Percentiles rank a stretch among this genome's conserved stretches.
These are phyloP conservation scores for Ctenopoma kingsleyae DNA, from an alignment of 2,797 vertebrate species.

Conservation along the genomic window DNA sequence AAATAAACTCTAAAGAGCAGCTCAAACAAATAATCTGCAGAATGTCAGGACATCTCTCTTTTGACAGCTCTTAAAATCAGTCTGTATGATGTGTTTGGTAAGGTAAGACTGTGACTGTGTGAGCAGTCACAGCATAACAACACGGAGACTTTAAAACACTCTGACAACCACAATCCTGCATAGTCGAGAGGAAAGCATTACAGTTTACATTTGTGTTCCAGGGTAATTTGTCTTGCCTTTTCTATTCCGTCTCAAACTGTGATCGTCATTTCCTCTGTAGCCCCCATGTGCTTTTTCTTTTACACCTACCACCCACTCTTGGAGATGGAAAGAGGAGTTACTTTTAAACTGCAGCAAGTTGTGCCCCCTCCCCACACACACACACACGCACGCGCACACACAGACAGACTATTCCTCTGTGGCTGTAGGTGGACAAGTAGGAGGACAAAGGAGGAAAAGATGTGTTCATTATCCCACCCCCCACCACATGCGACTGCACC, in stretches of 20 bases:
- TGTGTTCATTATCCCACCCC: slow-evolving; percentile 48
- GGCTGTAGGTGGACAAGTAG: slow-evolving; percentile 68
- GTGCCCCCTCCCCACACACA: slow-evolving; percentile 1
- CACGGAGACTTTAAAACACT: slow-evolving; percentile 34
- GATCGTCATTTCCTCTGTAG: slow-evolving; percentile 51
- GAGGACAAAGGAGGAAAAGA: slow-evolving; percentile 56
- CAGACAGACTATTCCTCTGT: slow-evolving; percentile 22
- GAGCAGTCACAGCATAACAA: background rate
- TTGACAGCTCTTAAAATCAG: too few species aligned
- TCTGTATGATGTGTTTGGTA: background rate
- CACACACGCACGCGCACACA: slow-evolving; percentile 10
- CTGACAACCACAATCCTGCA: slow-evolving; percentile 41
- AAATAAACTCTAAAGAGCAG: too few species aligned
- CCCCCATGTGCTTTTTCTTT: slow-evolving; percentile 26
- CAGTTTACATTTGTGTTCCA: slow-evolving; percentile 19
- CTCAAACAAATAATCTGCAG: too few species aligned
- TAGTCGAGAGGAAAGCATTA: slow-evolving; percentile 29
- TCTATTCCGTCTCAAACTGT: slow-evolving; percentile 33
- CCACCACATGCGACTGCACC: slow-evolving; percentile 33
- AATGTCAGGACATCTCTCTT: too few species aligned
- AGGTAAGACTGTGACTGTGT: too few species aligned
- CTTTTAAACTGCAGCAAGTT: slow-evolving; percentile 32
- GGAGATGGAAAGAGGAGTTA: slow-evolving; percentile 37
- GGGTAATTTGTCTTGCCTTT: slow-evolving; percentile 54
- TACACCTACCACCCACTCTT: slow-evolving; percentile 41